Base-by-base conservation (phyloP, 2,797 vertebrate genomes). In the Helostoma temminkii region DNA sequence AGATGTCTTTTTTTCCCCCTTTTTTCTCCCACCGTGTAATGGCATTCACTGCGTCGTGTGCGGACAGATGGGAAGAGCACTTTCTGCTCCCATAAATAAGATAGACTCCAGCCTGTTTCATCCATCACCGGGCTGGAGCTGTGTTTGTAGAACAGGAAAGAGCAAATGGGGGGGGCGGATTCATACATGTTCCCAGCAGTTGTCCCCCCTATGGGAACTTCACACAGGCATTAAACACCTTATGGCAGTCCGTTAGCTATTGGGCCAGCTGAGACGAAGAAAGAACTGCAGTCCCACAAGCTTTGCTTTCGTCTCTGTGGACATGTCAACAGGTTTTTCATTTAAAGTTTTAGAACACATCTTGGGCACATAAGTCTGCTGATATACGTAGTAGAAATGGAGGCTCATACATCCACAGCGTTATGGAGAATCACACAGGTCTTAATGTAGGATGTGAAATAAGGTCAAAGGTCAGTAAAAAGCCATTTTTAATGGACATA, bases 191-290 rank as follows among this genome's bases (percentile, higher is more conserved):
- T 91, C 88, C 89, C 81, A 88, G 83, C 83, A 90, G 87, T 80
- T 73, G 0, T 67, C 78, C 88, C 68, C 84, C 85, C 81, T 78
- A 68, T 80, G 89, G 89, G 88, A 91, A 85, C 78, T 69, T 88
- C 85, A 76, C 68, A 71, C 87, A 82, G 87, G 90, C 84, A 87
- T 92, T 91, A 91, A 92, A 93, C 89, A 90, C 92, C 89, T 91
- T 89, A 74, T 88, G 90, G 89, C 89, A 90, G 90, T 75, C 87
- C 55, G 82, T 72, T 74, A 81, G 89, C 82, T 66, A 48, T 80
- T 7, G 75, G 83, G 55, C 85, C 86, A 86, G 86, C 81, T 83
- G 81, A 84, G 82, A 57, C n/a, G 55, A 60, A 63, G 75, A 85
- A 72, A 76, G 81, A 57, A 12, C 68, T 15, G 69, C 58, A 28